Base-by-base conservation (phyloP, 2,888 invertebrate species). In the Xiphydria camelus region DNA sequence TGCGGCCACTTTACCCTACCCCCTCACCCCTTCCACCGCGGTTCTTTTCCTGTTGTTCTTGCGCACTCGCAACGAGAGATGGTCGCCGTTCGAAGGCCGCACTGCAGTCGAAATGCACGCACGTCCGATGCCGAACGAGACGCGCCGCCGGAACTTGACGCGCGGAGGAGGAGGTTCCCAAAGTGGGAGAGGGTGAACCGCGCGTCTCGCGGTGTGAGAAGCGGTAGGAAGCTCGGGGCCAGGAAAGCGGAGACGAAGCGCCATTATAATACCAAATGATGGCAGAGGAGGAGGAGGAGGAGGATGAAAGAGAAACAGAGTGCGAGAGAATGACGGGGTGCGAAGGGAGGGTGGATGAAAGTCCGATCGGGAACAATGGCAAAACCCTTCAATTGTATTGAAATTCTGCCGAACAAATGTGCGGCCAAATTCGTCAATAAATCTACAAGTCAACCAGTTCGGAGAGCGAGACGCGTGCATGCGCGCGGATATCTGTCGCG, bases 381-480 rank as follows among this genome's bases (percentile, higher is more conserved):
- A 25, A 53, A 59, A 62, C 49, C 60, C 61, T 66, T 66, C 65
- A 64, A 69, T 68, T 68, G 68, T 69, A 69, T 68, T 69, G 61
- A 69, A 69, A 68, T 69, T 59, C 58, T 42, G 47, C 47, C 47
- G 62, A 67, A 68, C 68, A 68, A 68, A 68, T 66, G 66, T 61
- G 64, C 57, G 53, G 56, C 61, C 61, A 68, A 68, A 69, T 68
- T 68, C 68, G 62, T 69, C 69, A 64, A 68, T 68, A 69, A 68
- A 68, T 68, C 66, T 68, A 60, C 64, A 61, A 66, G 68, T 65
- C 62, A 64, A 64, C 59, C 57, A 54, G 59, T 45, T 38, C 20
- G 9, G 6, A n/a, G 15, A 6, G 6, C 19, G 34, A n/a, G 29
- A 29, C 14, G 10, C 34, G n/a, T 18, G 34, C 14, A 15, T 15